These are phyloP conservation scores for Anguilla anguilla DNA, from an alignment of 2,797 vertebrate genomes.

Conservation along the genomic window DNA sequence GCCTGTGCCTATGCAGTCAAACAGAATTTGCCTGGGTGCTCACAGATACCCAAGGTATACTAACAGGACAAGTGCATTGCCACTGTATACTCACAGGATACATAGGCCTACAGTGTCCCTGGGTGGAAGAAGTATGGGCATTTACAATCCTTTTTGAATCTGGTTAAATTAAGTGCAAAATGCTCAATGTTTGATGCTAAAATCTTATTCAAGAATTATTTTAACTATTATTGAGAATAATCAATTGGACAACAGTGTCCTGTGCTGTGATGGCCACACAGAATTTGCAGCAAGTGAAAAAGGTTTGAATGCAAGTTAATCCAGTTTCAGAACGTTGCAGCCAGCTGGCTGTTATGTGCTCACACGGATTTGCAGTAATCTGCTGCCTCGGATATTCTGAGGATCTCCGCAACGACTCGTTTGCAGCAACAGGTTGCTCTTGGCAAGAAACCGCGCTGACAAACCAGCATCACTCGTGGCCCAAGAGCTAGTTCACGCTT, in stretches of 20 bases:
- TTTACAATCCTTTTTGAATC: neutral
- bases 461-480: neutral
- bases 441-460: neutral
- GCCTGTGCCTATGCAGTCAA: no score
- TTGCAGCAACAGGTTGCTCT: neutral
- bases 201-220: no score
- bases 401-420: neutral
- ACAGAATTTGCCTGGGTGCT: neutral
- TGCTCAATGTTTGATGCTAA: no score
- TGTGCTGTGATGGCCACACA: neutral
- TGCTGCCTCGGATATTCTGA: neutral
- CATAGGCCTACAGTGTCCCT: neutral
- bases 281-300: neutral
- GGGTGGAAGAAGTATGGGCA: neutral
- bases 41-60: neutral
- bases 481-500: neutral
- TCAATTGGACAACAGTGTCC: neutral
- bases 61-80: neutral
- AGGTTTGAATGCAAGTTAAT: neutral
- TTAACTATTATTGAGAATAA: neutral
- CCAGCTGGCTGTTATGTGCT: neutral
- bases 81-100: neutral
- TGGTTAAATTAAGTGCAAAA: no score
- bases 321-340: neutral
- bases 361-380: slow-evolving; percentile 1